Evolutionary conservation across 2,888 invertebrate genomes (phyloP), one percentile per base, ranked within the genome.

Genomic region (Chymomyza amoena): DNA sequence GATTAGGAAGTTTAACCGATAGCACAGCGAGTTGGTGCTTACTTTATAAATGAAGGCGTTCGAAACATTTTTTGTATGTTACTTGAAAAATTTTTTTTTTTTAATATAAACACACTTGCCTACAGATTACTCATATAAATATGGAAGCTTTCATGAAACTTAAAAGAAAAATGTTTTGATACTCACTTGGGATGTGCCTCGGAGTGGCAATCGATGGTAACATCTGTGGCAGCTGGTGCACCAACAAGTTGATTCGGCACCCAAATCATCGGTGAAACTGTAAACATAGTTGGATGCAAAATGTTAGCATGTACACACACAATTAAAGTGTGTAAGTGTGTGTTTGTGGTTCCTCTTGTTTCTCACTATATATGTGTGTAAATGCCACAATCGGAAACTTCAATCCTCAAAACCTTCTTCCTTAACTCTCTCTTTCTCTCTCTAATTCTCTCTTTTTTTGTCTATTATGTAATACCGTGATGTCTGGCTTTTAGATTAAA

Each of bases 251-350:
- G 97, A 93, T 97, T 97, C 67, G 97, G 97, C 78, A 97, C 97
- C 96, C 96, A 97, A 90, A 97, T 97, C 96, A 97, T 97, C 64
- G 97, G 97, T 0, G 96, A 96, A 93, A 97, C 97, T 97, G 81
- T 68, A 78, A 76, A 57, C 25, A 57, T 67, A 32, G 61, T 64
- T 25, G n/a, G 52, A 72, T 39, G 59, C 60, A 60, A 60, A 64
- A 70, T 63, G 77, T 81, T 67, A 73, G 77, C 68, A 75, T 32
- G 56, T 25, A n/a, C n/a, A n/a, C n/a, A n/a, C n/a, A n/a, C n/a
- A 32, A 7, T 1, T 7, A 32, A 4, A 32, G 9, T 32, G 32
- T 39, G 36, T 60, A 39, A 28, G 45, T 64, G 50, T 36, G 4
- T 64, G 13, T 16, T 2, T 52, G 13, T 39, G n/a, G n/a, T n/a